Base-by-base conservation (phyloP, 1,140 invertebrate genomes). In the Drosophila mayri region DNA sequence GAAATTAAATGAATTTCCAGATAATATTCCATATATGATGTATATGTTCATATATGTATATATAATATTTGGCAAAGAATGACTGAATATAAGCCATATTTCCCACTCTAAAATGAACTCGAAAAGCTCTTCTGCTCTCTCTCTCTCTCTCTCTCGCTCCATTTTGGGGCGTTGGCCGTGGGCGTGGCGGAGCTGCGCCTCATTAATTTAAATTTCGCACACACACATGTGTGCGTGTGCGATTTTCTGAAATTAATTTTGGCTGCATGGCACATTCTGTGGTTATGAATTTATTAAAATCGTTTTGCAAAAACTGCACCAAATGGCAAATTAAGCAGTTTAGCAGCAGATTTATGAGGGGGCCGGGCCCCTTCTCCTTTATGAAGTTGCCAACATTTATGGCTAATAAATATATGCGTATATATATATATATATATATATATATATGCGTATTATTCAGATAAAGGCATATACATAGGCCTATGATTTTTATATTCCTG, bases 241-340 rank as follows among this genome's bases (percentile, higher is more conserved):
- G 37, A 71, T 72, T 72, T 72, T 72, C 30, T 72, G 67, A 72
- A 72, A 72, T 72, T 72, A 72, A 72, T 72, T 72, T 72, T 28
- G 30, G 20, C 66, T 72, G 66, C 70, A 72, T 72, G 52, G 70
- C 66, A 60, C 70, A 72, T 41, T 72, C 43, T 72, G 70, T 50
- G 70, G 70, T 72, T 72, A 72, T 72, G 66, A 71, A 72, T 71
- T 71, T 72, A 72, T 72, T 72, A 72, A 72, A 72, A 59, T 72
- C 66, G 52, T 16, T 59, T 50, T 30, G 35, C 68, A 71, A 71
- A 72, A 72, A 72, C 66, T 71, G 68, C 68, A 72, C 66, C 68
- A 30, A 72, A 72, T 72, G 68, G 68, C 68, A 72, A 72, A 72
- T 72, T 72, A 72, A 72, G 66, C 68, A 59, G 68, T 72, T 72